Conservation (phyloP, 2,888 invertebrate species). For the Volucella bombylans region DNA sequence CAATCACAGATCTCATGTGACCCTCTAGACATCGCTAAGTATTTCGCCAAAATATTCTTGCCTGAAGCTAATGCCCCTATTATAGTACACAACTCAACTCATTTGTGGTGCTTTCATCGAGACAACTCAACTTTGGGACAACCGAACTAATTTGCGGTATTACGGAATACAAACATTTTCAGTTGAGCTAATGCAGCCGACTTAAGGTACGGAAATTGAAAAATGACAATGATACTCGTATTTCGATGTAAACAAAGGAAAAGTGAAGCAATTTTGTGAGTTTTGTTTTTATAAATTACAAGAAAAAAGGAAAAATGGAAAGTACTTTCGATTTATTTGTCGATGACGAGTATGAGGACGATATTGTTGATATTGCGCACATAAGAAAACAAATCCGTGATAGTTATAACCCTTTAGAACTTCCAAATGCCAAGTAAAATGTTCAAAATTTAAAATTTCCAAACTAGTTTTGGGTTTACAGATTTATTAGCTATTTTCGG, state of each 20-base stretch:
- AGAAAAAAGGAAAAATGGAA: background rate
- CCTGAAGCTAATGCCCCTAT: background rate
- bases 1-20: too few species aligned
- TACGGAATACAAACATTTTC: background rate
- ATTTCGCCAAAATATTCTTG: too few species aligned
- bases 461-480: too few species aligned
- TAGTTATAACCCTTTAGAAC: background rate
- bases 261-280: background rate
- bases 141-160: background rate
- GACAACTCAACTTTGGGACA: background rate
- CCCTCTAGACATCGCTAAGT: too few species aligned
- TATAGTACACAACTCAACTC: background rate
- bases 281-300: background rate
- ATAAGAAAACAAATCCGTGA: background rate
- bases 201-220: constrained; percentile 1
- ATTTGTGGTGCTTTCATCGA: background rate
- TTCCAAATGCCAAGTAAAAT: background rate
- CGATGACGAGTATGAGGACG: background rate
- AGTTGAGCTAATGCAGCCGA: background rate
- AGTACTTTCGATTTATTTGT: background rate
- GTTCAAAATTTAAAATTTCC: background rate
- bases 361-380: background rate
- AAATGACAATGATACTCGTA: constrained; percentile 5
- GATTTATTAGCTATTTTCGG: too few species aligned
- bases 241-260: background rate